Evolutionary conservation across 2,113 vertebrate genomes (phyloP), one percentile per base, ranked within the genome.

Genomic region (Caracal caracal): DNA sequence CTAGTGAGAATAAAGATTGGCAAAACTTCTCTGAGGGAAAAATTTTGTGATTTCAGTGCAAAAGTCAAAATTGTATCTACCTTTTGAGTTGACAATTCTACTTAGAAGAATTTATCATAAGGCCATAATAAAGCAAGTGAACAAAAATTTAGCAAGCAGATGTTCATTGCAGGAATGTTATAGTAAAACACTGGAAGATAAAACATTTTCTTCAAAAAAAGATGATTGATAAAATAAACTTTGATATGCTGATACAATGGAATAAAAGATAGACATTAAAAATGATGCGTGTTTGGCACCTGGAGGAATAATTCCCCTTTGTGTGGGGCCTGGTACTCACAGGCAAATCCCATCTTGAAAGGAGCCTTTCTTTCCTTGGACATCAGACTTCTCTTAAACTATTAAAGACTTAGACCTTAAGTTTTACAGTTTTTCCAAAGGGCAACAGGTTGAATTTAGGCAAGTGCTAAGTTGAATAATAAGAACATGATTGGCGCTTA

Each of bases 61-160:
- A 94, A 97, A 89, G 66, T 88, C 82, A 89, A 93, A 90, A 78
- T 91, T 91, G 16, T 80, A 56, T 73, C 20, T 83, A 47, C 20
- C 33, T 12, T 94, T 91, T 89, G 37, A 86, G 35, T 19, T 80
- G 89, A 92, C 66, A 71, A 82, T 91, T 83, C 15, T 82, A 33
- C 65, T 73, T 73, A n/a, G 90, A 96, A 92, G 37, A 71, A 94
- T 94, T 93, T 87, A 51, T 94, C 40, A 22, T 88, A 35, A 53
- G 66, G 78, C 53, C 61, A 78, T 94, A 68, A 79, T 76, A 92
- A 89, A 90, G n/a, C 88, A 93, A 90, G 16, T 94, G 43, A 47
- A 80, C 78, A 94, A 81, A 68, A 0, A 61, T 93, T 85, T 88
- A 87, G 35, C 68, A 82, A 47, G 12, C 19, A 85, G 40, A 53